Base-by-base conservation (phyloP, 2,888 invertebrate species). In the Prenolepis imparis region DNA sequence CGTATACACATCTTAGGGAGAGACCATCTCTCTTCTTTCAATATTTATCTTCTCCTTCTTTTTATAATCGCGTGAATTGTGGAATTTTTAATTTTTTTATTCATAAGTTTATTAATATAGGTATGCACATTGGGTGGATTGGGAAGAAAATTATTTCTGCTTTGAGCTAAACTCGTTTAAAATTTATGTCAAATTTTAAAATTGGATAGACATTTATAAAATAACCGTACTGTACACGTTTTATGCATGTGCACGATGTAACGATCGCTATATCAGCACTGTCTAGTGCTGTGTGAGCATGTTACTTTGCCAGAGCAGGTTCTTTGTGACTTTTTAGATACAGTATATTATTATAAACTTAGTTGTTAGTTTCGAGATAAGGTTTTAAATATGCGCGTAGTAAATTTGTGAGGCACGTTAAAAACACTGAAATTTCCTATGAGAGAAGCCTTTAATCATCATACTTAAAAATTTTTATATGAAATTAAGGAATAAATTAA, bases 241-340 rank as follows among this genome's bases (percentile, higher is more conserved):
- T 77, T 67, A 39, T 66, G 66, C 52, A 75, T 18, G 24, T 68
- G 52, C 52, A 75, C 24, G 75, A 39, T 75, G n/a, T 70, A 68
- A 68, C 39, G 39, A 36, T 39, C 39, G 52, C 55, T 9, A 9
- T 39, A 68, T 77, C 39, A 77, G 39, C 77, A 41, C 12, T 24
- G 74, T 66, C 36, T 61, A 75, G 67, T 52, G 75, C 75, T 75
- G 52, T 18, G 75, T 52, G 52, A 36, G 75, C 75, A 75, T 75
- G 21, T 52, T 77, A 68, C 41, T 44, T 78, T n/a, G 21, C 21
- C 18, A n/a, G 15, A 11, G 41, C 32, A 41, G 28, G 28, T 78
- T 78, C 72, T 78, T 78, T 55, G 78, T 21, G 55, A 32, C 41
- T 39, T 78, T 72, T 18, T 32, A 24, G 57, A 70, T 57, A 41